Percentiles rank a stretch among this genome's conserved stretches.
Conservation (phyloP, 2,888 invertebrate species). For the Helicoverpa assulta region DNA sequence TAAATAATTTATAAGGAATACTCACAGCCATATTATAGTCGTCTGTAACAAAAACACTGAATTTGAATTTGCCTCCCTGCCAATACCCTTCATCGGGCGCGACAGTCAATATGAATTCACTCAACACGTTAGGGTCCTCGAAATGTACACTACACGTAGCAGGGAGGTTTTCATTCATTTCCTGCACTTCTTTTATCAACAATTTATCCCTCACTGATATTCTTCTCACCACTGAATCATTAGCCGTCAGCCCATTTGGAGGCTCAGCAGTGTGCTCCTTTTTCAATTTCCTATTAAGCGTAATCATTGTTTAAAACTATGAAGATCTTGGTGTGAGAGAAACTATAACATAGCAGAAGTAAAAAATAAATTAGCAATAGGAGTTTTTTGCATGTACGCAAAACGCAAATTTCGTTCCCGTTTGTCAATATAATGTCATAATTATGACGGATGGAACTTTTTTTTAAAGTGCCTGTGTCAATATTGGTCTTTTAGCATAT, state of each 20-base stretch:
- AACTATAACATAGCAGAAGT: slow-evolving; percentile 69
- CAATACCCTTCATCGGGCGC: slow-evolving; percentile 97
- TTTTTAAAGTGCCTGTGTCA: slow-evolving; percentile 2
- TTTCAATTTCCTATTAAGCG: slow-evolving; percentile 93
- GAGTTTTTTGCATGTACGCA: slow-evolving; percentile 43
- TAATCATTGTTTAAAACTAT: slow-evolving; percentile 90
- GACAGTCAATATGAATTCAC: slow-evolving; percentile 94
- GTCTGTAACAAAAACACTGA: slow-evolving; percentile 96
- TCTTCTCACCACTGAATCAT: slow-evolving; percentile 86
- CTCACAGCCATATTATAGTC: slow-evolving; percentile 99
- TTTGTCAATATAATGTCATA: slow-evolving; percentile 53
- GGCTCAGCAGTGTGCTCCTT: slow-evolving; percentile 88
- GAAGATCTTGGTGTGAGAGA: slow-evolving; percentile 45
- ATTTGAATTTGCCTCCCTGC: slow-evolving; percentile 96
- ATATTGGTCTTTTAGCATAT: slow-evolving; percentile 11
- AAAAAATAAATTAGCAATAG: slow-evolving; percentile 51
- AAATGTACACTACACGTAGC: slow-evolving; percentile 94
- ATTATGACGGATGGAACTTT: slow-evolving; percentile 28
- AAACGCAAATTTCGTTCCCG: slow-evolving; percentile 44
- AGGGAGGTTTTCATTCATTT: slow-evolving; percentile 96
- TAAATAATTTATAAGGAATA: slow-evolving; percentile 58
- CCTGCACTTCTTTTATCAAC: slow-evolving; percentile 95
- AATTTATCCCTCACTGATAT: slow-evolving; percentile 95
- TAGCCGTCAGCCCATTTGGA: slow-evolving; percentile 78
- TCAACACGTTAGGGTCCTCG: slow-evolving; percentile 95